These are phyloP conservation scores for Apotomis betuletana DNA, from an alignment of 2,888 invertebrate species.

Conservation along the genomic window DNA sequence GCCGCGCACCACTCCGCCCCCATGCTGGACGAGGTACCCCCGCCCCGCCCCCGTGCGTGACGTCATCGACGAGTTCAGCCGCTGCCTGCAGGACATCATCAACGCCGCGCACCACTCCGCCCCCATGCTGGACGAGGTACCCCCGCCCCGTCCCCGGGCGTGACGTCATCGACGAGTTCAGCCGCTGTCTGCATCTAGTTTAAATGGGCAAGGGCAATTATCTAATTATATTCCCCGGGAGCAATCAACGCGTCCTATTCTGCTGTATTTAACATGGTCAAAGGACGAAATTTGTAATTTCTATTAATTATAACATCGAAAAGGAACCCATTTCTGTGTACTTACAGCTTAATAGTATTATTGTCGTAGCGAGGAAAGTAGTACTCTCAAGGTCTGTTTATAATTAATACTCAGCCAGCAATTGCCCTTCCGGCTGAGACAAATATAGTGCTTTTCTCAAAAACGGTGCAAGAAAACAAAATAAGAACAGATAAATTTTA, in stretches of 20 bases:
- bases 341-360: too few relatives aligned
- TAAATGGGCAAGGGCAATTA: neutral
- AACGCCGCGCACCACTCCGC: conserved; percentile 74
- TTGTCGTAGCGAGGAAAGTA: too few relatives aligned
- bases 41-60: conserved; percentile 83
- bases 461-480: too few relatives aligned
- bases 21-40: conserved; percentile 24
- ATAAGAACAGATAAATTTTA: too few relatives aligned
- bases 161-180: conserved; percentile 85
- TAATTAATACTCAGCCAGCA: too few relatives aligned
- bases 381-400: too few relatives aligned
- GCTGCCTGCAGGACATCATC: conserved; percentile 97
- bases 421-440: too few relatives aligned
- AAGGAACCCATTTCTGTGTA: neutral
- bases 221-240: too few relatives aligned
- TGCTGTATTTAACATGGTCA: neutral
- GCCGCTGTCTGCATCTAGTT: conserved; percentile 85
- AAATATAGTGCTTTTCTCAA: too few relatives aligned
- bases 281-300: neutral
- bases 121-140: conserved; percentile 33
- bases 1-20: conserved; percentile 62
- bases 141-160: neutral
- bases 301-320: neutral
- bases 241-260: neutral
- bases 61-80: conserved; percentile 97